A percentile compares a stretch with the other conserved stretches of the same genome.
These are phyloP conservation scores for Drosophila nigrodunni DNA, from an alignment of 1,140 invertebrate genomes.

Conservation along the genomic window DNA sequence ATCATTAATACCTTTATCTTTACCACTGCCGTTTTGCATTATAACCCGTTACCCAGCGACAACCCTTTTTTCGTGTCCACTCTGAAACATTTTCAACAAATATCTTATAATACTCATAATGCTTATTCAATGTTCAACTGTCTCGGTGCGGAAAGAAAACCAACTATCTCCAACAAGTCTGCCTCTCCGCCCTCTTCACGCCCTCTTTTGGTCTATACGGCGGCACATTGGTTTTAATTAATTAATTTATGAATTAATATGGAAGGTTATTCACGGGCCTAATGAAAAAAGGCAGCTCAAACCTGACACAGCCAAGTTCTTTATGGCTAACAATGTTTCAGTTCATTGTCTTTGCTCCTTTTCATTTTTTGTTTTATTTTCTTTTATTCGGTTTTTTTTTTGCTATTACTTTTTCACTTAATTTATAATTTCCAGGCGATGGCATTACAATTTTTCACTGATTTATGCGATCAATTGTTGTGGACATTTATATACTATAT, in stretches of 20 bases:
- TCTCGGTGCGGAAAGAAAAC: slow-evolving; percentile 4
- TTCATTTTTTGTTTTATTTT: slow-evolving; percentile 6
- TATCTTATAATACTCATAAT: slow-evolving; percentile 56
- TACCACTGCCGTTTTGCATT: not conserved
- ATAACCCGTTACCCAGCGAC: not conserved
- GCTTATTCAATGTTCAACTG: slow-evolving; percentile 65
- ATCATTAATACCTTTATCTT: slow-evolving; percentile 35
- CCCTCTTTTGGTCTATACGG: not conserved
- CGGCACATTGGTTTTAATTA: slow-evolving; percentile 56
- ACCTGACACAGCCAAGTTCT: slow-evolving; percentile 6
- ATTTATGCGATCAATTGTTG: slow-evolving; percentile 28
- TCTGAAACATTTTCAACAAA: slow-evolving; percentile 29
- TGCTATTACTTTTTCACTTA: slow-evolving; percentile 13
- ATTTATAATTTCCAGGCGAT: slow-evolving; percentile 22
- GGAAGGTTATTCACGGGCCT: slow-evolving; percentile 27
- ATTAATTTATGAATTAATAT: slow-evolving; percentile 68
- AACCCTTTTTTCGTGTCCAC: slow-evolving; percentile 22
- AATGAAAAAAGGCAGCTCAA: slow-evolving; percentile 55
- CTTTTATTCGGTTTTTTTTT: slow-evolving; percentile 6
- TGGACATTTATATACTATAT: too few species aligned
- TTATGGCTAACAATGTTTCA: slow-evolving; percentile 6
- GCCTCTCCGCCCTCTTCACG: not conserved
- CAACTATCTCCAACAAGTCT: not conserved
- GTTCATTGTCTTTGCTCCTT: slow-evolving; percentile 18
- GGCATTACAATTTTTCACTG: slow-evolving; percentile 18